These are phyloP conservation scores for Nyctibius grandis DNA, from an alignment of 2,797 vertebrate genomes.

Conservation along the genomic window DNA sequence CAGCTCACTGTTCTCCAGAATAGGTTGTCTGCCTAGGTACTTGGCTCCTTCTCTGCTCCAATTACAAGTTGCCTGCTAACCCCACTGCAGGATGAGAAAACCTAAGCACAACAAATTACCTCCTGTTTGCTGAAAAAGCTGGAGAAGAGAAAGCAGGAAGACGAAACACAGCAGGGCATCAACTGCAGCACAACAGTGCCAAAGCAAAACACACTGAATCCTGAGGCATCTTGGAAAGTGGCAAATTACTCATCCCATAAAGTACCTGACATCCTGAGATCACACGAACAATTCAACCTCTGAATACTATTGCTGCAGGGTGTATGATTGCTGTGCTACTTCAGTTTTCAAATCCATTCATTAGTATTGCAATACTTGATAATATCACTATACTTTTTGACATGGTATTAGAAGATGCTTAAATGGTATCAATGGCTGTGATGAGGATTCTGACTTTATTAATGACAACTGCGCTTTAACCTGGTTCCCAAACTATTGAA, in stretches of 20 bases:
- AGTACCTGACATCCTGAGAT: neutral
- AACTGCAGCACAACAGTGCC: neutral
- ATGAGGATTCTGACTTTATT: neutral
- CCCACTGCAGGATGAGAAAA: neutral
- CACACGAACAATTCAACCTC: neutral
- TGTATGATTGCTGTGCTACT: neutral
- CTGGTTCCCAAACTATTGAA: neutral
- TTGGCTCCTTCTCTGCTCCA: neutral
- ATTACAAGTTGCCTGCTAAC: neutral
- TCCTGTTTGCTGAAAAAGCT: neutral
- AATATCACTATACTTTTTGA: neutral
- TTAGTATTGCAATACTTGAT: neutral
- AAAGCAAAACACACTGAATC: neutral
- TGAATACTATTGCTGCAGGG: neutral
- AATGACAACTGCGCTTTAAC: neutral
- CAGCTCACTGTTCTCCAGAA: neutral
- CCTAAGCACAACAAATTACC: neutral
- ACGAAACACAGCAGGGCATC: neutral
- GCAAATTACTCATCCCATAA: neutral
- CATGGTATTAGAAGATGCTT: neutral
- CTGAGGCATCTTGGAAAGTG: neutral
- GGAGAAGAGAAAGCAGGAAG: neutral
- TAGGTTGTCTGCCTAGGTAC: neutral
- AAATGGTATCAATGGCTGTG: neutral
- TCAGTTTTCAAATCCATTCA: neutral